Evolutionary conservation across 1,140 invertebrate species (phyloP).

Genomic region (Chionoecetes opilio): DNA sequence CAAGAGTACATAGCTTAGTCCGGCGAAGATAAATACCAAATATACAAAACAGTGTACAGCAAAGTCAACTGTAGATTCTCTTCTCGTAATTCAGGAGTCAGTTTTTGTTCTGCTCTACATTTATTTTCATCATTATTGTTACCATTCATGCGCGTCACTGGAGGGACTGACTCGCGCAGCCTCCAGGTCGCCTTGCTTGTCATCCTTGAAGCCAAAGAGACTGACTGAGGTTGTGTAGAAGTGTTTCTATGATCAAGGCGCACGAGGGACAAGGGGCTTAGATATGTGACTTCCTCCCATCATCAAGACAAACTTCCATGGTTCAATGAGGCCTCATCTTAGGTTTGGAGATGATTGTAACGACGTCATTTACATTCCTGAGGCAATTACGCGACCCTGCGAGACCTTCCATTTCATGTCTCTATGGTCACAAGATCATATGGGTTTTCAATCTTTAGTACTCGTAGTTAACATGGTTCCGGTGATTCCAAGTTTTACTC

Average conservation of each 20-base stretch:
- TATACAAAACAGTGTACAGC: neutral
- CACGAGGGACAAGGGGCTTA: neutral
- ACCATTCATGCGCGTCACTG: neutral
- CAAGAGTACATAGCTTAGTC: neutral
- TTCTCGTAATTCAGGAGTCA: neutral
- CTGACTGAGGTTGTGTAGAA: slow-evolving; percentile 25
- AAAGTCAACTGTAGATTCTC: neutral
- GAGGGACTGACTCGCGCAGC: neutral
- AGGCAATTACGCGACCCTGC: neutral
- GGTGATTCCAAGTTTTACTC: too few species aligned
- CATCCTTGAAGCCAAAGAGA: slow-evolving; percentile 14
- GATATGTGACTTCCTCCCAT: neutral
- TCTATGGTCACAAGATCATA: neutral
- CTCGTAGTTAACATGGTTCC: too few species aligned
- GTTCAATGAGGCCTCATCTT: neutral
- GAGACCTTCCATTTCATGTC: too few species aligned
- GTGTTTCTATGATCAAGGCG: neutral
- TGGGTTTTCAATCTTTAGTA: too few species aligned
- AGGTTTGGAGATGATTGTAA: neutral
- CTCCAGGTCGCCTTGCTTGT: neutral
- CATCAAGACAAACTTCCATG: neutral
- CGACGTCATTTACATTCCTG: neutral
- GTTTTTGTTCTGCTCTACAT: neutral
- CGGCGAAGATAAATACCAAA: neutral
- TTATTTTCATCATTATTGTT: neutral